Conservation (phyloP, 2,888 invertebrate genomes). For the Tinea semifulvella region DNA sequence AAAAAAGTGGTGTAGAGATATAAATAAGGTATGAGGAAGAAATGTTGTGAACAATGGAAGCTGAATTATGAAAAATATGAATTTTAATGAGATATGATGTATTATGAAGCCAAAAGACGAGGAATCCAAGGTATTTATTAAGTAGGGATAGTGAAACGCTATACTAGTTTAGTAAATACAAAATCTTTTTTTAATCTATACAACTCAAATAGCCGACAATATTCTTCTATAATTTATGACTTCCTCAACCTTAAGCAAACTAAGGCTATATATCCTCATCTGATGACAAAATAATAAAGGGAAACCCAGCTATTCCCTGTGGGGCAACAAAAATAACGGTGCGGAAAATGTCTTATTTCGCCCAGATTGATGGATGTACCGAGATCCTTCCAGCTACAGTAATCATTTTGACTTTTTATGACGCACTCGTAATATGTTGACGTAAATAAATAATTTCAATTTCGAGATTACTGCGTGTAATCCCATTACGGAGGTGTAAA, state of each 20-base stretch:
- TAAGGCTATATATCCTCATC: conserved; percentile 10
- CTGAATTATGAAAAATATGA: too few species aligned
- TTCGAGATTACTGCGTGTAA: conserved; percentile 11
- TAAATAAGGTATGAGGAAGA: too few species aligned
- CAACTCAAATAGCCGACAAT: background rate
- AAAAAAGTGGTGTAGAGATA: too few species aligned
- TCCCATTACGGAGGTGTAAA: too few species aligned
- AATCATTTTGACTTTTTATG: conserved; percentile 13
- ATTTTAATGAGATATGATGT: too few species aligned
- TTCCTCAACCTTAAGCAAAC: conserved; percentile 10
- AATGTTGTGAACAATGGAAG: too few species aligned
- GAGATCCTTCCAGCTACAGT: background rate
- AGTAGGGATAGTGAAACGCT: too few species aligned
- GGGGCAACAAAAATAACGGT: conserved; percentile 10
- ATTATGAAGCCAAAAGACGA: too few species aligned
- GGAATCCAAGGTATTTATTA: too few species aligned
- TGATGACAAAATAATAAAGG: conserved; percentile 14
- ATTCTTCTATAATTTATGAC: conserved; percentile 10
- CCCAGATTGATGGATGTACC: conserved; percentile 11
- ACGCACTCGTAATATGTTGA: background rate
- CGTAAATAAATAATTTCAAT: conserved; percentile 11
- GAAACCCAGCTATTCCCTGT: conserved; percentile 8
- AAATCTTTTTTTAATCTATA: too few species aligned
- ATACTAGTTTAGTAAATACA: too few species aligned
- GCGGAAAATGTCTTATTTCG: conserved; percentile 12